Evolutionary conservation across 1,140 invertebrate genomes (phyloP), one percentile per base, ranked within the genome.

Genomic region (Epicauta chinensis): DNA sequence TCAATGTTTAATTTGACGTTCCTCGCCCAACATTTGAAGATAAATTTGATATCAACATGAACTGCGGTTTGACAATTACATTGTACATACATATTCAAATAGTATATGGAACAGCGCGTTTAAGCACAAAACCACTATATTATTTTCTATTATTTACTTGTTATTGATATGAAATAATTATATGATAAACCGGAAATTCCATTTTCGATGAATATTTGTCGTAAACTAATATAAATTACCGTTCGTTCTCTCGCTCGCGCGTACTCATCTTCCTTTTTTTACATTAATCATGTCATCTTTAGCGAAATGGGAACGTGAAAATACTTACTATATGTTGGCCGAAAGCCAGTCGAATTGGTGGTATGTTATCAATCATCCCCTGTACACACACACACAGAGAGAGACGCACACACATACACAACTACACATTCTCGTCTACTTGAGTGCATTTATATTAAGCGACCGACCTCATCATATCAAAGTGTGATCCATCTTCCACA

Each of bases 381-480:
- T 31, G 42, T 40, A 34, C 36, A 53, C 51, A 40, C 36, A 53
- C 51, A 29, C 41, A 43, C 23, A n/a, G n/a, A n/a, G n/a, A n/a
- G n/a, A n/a, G 13, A 43, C 5, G 23, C 4, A 30, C 29, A 11
- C 17, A 43, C 23, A 41, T 36, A 37, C 37, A 50, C 42, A 49
- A 51, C 49, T 51, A 49, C 52, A 31, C 7, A 23, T 23, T 16
- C 40, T 35, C 53, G 51, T 48, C 44, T 52, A 46, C 44, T 40
- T 47, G 54, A 44, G 41, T 43, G 54, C 51, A 47, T 55, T 55
- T 58, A 51, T 60, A 56, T 56, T 57, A 53, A 52, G 58, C 47
- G 42, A 60, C 60, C 51, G 45, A 60, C 55, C 58, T 60, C 60
- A 62, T 62, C 58, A 60, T 60, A 62, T 62, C 55, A 62, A 60